Evolutionary conservation across 2,797 vertebrate genomes (phyloP).

Genomic region (Xiphophorus birchmanni): DNA sequence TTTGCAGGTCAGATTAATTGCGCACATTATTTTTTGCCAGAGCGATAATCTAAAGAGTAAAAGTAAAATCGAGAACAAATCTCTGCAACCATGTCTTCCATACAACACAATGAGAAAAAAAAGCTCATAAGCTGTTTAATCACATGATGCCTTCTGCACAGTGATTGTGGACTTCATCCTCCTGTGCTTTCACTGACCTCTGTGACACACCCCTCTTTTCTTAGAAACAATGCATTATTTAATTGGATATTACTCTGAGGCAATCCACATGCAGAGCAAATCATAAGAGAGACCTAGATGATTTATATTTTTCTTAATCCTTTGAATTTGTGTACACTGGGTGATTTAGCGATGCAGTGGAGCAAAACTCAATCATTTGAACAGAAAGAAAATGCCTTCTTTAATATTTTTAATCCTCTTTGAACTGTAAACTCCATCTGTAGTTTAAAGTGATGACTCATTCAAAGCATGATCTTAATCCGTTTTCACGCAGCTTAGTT

Average conservation of each 20-base stretch:
- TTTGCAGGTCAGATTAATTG: background rate
- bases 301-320: conserved; percentile 77
- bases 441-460: conserved; percentile 85
- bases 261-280: conserved; percentile 70
- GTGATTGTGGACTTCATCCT: conserved; percentile 43
- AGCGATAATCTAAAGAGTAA: background rate
- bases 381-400: conserved; percentile 65
- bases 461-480: conserved; percentile 81
- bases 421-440: conserved; percentile 83
- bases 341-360: conserved; percentile 67
- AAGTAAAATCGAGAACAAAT: conserved; percentile 9
- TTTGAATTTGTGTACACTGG: conserved; percentile 70
- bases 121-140: conserved; percentile 34
- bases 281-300: conserved; percentile 71
- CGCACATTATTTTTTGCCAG: background rate
- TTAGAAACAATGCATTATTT: conserved; percentile 74
- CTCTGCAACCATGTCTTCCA: conserved; percentile 10
- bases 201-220: conserved; percentile 56
- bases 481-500: conserved; percentile 77
- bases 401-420: conserved; percentile 85
- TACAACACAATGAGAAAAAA: conserved; percentile 27
- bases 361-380: conserved; percentile 77
- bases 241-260: conserved; percentile 75
- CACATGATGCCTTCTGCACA: conserved; percentile 31
- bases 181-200: conserved; percentile 34